These are phyloP conservation scores for Mormyrus proboscirostris DNA, from an alignment of 2,797 vertebrate genomes.

Conservation along the genomic window DNA sequence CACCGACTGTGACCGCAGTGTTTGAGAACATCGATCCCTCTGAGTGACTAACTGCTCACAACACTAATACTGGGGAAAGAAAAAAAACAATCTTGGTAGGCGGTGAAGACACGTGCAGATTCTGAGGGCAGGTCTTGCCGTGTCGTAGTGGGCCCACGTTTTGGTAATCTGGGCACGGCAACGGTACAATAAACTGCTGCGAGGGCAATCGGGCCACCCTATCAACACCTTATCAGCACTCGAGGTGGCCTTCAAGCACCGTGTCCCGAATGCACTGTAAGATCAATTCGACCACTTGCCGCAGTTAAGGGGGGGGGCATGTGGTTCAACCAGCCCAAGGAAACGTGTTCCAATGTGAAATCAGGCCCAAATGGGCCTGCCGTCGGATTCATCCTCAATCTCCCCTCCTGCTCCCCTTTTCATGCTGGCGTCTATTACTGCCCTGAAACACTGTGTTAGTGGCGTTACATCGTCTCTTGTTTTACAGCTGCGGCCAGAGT, in stretches of 20 bases:
- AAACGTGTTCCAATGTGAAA: neutral
- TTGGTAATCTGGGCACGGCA: neutral
- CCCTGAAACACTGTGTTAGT: neutral
- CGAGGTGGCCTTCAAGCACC: slow-evolving; percentile 25
- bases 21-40: neutral
- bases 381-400: neutral
- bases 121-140: neutral
- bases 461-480: neutral
- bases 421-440: neutral
- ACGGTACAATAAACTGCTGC: slow-evolving; percentile 8
- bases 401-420: neutral
- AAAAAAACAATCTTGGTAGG: neutral
- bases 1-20: slow-evolving; percentile 21
- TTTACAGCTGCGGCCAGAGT: neutral
- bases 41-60: neutral
- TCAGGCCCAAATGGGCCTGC: neutral
- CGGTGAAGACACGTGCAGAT: neutral
- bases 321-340: neutral
- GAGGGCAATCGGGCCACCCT: slow-evolving; percentile 32
- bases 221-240: slow-evolving; percentile 28
- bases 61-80: neutral
- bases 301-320: neutral
- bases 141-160: neutral
- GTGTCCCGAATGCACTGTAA: neutral
- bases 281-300: neutral